These are phyloP conservation scores for Cariama cristata DNA, from an alignment of 2,113 vertebrate species.

Conservation along the genomic window DNA sequence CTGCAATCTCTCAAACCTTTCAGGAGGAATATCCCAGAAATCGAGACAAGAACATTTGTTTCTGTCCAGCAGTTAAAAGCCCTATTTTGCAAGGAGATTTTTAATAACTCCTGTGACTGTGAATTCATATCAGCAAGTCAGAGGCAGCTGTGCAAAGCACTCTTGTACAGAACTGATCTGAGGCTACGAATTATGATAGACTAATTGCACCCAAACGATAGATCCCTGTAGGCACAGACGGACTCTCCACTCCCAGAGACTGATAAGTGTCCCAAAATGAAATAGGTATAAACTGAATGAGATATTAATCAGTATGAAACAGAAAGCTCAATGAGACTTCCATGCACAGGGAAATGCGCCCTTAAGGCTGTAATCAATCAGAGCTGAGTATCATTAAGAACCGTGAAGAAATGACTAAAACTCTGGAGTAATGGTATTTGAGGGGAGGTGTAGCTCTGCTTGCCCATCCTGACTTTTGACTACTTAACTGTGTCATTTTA, in stretches of 20 bases:
- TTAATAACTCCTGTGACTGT: background rate
- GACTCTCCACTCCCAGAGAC: background rate
- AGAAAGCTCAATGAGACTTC: background rate
- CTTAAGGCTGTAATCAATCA: slow-evolving; percentile 5
- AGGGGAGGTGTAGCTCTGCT: background rate
- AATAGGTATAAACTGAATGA: background rate
- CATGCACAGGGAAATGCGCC: background rate
- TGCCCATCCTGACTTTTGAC: background rate
- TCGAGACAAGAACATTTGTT: background rate
- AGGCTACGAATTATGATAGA: background rate
- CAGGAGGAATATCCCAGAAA: background rate
- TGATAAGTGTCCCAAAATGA: background rate
- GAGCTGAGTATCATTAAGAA: background rate
- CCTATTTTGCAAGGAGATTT: background rate
- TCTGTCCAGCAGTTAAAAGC: background rate
- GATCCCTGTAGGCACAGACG: background rate
- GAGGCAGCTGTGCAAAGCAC: background rate
- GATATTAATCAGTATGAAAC: background rate
- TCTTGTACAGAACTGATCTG: background rate
- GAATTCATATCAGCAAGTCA: background rate
- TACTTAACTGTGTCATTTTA: background rate
- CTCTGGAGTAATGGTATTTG: background rate
- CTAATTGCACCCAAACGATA: background rate
- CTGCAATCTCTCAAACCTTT: background rate
- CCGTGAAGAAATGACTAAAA: background rate